Evolutionary conservation across 2,888 invertebrate species (phyloP), one percentile per base, ranked within the genome.

Genomic region (Phaonia tiefii): DNA sequence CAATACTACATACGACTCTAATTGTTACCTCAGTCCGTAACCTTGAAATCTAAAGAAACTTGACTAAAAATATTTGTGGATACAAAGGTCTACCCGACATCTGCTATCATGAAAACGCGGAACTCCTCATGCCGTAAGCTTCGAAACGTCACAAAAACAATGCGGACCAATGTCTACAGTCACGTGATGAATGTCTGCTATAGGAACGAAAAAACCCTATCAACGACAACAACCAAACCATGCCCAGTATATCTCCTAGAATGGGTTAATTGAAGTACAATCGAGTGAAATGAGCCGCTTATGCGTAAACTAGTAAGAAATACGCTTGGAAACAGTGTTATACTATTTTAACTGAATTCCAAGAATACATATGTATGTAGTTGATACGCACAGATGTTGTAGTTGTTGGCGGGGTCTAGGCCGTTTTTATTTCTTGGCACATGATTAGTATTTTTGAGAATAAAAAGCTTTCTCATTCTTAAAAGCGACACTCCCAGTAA

Each of bases 191-290:
- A 3, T 63, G n/a, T 31, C 1, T 63, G 37, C 3, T 2, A 49
- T 42, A 58, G 31, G 31, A n/a, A n/a, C n/a, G 31, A 31, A 31
- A 8, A 5, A 5, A 5, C 4, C 31, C 31, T 31, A n/a, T n/a
- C n/a, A 31, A 31, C 31, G 31, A 5, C 31, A 31, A 5, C 31
- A 31, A 5, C 31, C 31, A 31, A 31, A 56, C 44, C 15, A 26
- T 15, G 42, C 54, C 65, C 79, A 81, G n/a, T 86, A 84, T 13
- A 46, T 46, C 87, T 86, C 88, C 86, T n/a, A n/a, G 86, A 87
- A 87, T 83, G 86, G 86, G 86, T 83, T 84, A 86, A 87, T 86
- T 88, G 86, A 87, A 87, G 86, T 86, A 86, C 87, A 84, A 54
- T 17, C 42, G 17, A 58, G 44, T 31, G 44, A 71, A 25, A 54